Evolutionary conservation across 2,888 invertebrate species (phyloP).

Genomic region (Drosophila imparisetae): DNA sequence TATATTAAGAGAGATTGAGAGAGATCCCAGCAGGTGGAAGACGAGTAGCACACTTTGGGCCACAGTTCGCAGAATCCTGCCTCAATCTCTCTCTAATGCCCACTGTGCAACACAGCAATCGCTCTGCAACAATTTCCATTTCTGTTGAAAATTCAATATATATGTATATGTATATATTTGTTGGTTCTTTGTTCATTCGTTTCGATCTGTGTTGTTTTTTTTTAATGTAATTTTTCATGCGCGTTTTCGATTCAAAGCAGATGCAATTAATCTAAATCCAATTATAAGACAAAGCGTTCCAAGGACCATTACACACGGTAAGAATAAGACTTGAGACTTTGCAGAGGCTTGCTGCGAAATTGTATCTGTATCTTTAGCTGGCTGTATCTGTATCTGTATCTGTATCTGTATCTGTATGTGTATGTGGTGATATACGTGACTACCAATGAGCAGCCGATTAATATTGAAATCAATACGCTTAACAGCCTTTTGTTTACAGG

Average conservation of each 20-base stretch:
- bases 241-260: constrained; percentile 62
- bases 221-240: constrained; percentile 74
- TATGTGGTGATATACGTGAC: constrained; percentile 55
- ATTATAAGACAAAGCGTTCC: constrained; percentile 76
- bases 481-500: constrained; percentile 60
- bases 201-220: constrained; percentile 12
- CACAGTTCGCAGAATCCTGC: constrained; percentile 58
- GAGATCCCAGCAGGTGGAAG: constrained; percentile 64
- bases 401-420: constrained; percentile 21
- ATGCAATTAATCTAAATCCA: constrained; percentile 83
- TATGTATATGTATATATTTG: neutral
- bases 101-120: constrained; percentile 17
- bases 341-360: constrained; percentile 4
- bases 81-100: constrained; percentile 23
- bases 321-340: constrained; percentile 20
- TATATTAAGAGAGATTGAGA: constrained; percentile 1
- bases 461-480: constrained; percentile 77
- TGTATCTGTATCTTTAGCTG: constrained; percentile 18
- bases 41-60: constrained; percentile 69
- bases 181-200: constrained; percentile 30
- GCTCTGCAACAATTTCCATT: constrained; percentile 63
- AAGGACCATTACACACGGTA: constrained; percentile 61
- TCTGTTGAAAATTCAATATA: constrained; percentile 53
- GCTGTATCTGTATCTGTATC: constrained; percentile 19
- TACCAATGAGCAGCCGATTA: constrained; percentile 49